Percentiles rank a stretch among this genome's conserved stretches.
phyloP scores from a whole-genome alignment of 92 coral and sea anemone species.

The Galaxea fascicularis region DNA sequence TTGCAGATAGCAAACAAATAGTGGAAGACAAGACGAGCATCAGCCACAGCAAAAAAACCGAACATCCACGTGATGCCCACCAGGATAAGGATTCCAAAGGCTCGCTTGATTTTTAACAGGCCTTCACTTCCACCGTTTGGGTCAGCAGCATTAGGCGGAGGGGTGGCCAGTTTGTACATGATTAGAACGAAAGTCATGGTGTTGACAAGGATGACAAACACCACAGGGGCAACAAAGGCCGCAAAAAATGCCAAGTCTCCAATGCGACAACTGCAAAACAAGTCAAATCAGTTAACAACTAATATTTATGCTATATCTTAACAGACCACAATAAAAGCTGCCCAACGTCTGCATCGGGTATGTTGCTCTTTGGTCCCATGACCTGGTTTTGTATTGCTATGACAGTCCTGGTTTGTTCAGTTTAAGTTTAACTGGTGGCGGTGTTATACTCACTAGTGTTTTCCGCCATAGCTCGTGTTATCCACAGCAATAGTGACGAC shows the following conservation, averaged over 20 bases:
- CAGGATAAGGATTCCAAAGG: conserved; percentile 92
- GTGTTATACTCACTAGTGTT: conserved; percentile 86
- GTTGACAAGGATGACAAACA: conserved; percentile 80
- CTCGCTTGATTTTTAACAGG: conserved; percentile 86
- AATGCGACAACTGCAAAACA: conserved; percentile 84
- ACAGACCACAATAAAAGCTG: no score
- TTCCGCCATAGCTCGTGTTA: conserved; percentile 90
- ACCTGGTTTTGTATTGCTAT: no score
- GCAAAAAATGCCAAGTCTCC: conserved; percentile 90
- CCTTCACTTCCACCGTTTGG: conserved; percentile 78
- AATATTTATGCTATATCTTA: neutral
- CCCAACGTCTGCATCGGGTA: no score
- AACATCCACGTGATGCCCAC: conserved; percentile 97
- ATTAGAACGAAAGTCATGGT: conserved; percentile 79
- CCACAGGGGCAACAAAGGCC: conserved; percentile 92
- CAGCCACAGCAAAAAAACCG: conserved; percentile 90
- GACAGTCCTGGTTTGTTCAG: no score
- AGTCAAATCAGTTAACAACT: neutral
- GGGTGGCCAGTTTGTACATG: conserved; percentile 96
- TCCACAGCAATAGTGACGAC: conserved; percentile 84
- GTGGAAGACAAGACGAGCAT: conserved; percentile 88
- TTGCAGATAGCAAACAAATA: conserved; percentile 86
- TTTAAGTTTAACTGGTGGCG: no score
- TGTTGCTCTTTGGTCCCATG: no score
- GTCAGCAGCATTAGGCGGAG: conserved; percentile 91